Conservation (phyloP, 2,888 invertebrate genomes). For the Phyto melanocephala region DNA sequence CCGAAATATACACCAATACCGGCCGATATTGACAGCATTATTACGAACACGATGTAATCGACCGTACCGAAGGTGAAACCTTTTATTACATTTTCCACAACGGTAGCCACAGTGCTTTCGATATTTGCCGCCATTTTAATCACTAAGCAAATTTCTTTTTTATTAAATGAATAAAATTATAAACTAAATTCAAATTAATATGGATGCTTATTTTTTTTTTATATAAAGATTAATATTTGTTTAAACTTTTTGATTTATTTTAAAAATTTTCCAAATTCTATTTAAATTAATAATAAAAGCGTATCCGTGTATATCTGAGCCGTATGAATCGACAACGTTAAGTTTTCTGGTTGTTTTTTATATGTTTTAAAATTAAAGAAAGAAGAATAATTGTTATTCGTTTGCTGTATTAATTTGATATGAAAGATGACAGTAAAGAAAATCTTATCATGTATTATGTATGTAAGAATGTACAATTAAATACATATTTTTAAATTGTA, state of each 20-base stretch:
- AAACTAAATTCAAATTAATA: neutral
- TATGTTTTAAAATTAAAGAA: slow-evolving; percentile 14
- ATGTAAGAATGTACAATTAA: neutral
- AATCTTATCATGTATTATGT: slow-evolving; percentile 33
- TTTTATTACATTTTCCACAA: slow-evolving; percentile 19
- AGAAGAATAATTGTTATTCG: neutral
- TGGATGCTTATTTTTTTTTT: neutral
- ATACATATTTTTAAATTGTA: neutral
- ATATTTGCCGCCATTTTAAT: slow-evolving; percentile 13
- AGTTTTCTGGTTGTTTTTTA: slow-evolving; percentile 6
- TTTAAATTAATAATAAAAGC: neutral
- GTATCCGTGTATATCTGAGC: neutral
- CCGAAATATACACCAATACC: slow-evolving; percentile 82
- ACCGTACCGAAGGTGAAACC: slow-evolving; percentile 70
- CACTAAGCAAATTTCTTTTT: neutral
- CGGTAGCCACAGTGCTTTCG: slow-evolving; percentile 28
- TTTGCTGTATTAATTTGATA: slow-evolving; percentile 8
- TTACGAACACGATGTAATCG: slow-evolving; percentile 81
- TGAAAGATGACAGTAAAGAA: slow-evolving; percentile 19
- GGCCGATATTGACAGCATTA: slow-evolving; percentile 80
- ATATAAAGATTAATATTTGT: neutral
- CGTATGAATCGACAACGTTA: neutral
- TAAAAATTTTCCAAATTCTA: neutral
- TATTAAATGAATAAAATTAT: too few species aligned
- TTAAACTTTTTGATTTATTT: neutral